Conservation (phyloP, 2,113 vertebrate species). For the Acanthochromis polyacanthus region DNA sequence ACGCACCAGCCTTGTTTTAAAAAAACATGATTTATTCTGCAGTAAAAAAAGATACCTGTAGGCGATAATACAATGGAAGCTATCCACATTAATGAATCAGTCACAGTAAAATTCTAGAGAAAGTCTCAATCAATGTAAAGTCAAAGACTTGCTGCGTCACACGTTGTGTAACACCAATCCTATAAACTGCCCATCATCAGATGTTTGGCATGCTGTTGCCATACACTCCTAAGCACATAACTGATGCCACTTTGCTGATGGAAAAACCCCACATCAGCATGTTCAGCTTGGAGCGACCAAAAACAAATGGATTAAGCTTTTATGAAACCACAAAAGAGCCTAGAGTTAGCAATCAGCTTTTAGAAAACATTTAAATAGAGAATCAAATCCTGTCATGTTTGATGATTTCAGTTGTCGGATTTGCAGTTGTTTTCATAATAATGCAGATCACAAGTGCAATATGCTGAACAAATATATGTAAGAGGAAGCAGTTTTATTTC, state of each 20-base stretch:
- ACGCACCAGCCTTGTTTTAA: constrained; percentile 13
- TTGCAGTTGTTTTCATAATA: no score
- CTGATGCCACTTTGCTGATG: constrained; percentile 4
- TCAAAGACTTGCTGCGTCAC: constrained; percentile 31
- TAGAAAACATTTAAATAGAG: neutral
- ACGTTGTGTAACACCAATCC: constrained; percentile 25
- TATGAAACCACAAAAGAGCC: neutral
- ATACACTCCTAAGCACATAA: constrained; percentile 29
- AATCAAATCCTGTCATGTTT: neutral
- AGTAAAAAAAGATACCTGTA: constrained; percentile 35
- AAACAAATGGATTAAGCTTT: constrained; percentile 7
- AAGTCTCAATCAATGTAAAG: constrained; percentile 38
- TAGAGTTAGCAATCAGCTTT: neutral
- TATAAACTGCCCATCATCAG: constrained; percentile 43
- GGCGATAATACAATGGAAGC: constrained; percentile 15
- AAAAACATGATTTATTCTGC: constrained; percentile 3
- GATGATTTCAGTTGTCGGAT: no score
- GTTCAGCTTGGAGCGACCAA: neutral
- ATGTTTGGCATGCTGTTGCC: constrained; percentile 9
- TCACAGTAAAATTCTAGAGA: constrained; percentile 47
- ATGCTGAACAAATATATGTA: neutral
- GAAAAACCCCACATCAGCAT: constrained; percentile 19
- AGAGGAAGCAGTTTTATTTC: neutral
- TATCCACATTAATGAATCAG: constrained; percentile 31
- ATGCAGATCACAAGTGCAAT: no score